A percentile compares a stretch with the other conserved stretches of the same genome.
phyloP scores from a whole-genome alignment of 2,888 invertebrate species.

The Salticus scenicus region DNA sequence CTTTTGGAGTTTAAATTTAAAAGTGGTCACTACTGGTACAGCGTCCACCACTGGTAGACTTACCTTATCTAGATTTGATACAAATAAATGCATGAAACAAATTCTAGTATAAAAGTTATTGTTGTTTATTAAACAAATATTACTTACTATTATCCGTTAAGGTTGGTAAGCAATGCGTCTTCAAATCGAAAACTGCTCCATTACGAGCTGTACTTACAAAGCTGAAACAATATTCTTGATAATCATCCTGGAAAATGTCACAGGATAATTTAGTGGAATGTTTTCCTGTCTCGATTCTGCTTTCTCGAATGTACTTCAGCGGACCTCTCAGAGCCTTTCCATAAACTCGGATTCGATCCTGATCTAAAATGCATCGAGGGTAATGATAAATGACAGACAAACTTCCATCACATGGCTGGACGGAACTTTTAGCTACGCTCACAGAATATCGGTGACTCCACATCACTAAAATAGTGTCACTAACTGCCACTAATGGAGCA shows the following conservation, averaged over 20 bases:
- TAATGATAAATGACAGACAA: constrained; percentile 71
- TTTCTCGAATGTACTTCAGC: constrained; percentile 70
- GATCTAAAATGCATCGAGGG: constrained; percentile 71
- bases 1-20: too few species aligned
- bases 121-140: background rate
- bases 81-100: too few species aligned
- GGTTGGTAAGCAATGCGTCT: constrained; percentile 69
- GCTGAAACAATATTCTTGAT: constrained; percentile 70
- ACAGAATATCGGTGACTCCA: constrained; percentile 70
- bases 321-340: constrained; percentile 61
- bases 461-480: constrained; percentile 59
- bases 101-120: too few species aligned
- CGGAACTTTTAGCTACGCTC: constrained; percentile 61
- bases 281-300: constrained; percentile 62
- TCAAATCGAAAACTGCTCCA: constrained; percentile 71
- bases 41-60: too few species aligned
- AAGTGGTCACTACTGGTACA: too few species aligned
- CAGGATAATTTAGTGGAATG: constrained; percentile 69
- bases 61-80: too few species aligned
- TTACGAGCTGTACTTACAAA: constrained; percentile 71
- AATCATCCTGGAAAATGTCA: constrained; percentile 69
- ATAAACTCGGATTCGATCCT: constrained; percentile 72
- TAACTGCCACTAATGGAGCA: constrained; percentile 46
- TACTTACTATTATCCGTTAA: constrained; percentile 62
- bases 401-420: constrained; percentile 63